These are phyloP conservation scores for Spatula clypeata DNA, from an alignment of 2,797 vertebrate genomes.

Conservation along the genomic window DNA sequence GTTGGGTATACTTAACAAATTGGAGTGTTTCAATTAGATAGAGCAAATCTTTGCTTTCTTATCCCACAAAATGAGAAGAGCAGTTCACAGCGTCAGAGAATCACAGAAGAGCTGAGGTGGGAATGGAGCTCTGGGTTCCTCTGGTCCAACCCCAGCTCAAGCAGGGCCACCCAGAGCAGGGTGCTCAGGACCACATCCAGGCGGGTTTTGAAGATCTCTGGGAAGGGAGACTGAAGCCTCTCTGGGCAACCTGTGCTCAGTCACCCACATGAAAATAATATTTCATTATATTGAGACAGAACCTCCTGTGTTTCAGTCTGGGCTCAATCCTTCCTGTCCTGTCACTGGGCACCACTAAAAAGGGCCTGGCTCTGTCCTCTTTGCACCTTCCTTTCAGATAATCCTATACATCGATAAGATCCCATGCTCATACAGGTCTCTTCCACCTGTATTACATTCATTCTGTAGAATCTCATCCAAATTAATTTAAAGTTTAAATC, in stretches of 20 bases:
- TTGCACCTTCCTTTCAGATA: neutral
- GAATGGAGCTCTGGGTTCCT: neutral
- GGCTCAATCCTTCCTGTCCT: neutral
- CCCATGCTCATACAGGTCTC: neutral
- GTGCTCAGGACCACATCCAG: neutral
- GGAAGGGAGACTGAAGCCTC: neutral
- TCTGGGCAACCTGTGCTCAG: neutral
- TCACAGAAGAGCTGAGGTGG: neutral
- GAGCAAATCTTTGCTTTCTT: neutral
- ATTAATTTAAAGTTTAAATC: neutral
- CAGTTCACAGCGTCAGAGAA: neutral
- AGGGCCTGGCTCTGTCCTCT: neutral
- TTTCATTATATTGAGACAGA: neutral
- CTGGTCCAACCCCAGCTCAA: neutral
- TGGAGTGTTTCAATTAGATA: neutral
- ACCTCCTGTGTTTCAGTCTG: neutral
- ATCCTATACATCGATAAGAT: neutral
- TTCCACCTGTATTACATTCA: neutral
- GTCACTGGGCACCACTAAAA: neutral
- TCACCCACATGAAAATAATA: neutral
- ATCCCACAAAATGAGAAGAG: neutral
- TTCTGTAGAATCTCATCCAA: neutral
- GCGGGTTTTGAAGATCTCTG: neutral
- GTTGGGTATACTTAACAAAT: neutral
- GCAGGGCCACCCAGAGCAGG: neutral